Base-by-base conservation (phyloP, 1,140 invertebrate genomes). In the Heliconius melpomene region DNA sequence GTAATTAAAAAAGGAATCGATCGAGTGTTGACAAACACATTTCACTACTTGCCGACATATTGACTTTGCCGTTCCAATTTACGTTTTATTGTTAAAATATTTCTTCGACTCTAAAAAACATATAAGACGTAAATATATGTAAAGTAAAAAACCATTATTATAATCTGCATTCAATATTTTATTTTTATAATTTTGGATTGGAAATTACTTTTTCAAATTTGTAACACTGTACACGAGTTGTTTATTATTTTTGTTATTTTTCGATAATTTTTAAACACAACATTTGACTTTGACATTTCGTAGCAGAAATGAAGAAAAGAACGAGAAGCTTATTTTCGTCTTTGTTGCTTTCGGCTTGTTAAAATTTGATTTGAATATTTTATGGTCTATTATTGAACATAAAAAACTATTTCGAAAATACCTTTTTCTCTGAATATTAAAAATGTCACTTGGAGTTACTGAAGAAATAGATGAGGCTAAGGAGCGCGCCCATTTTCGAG, bases 401-500 rank as follows among this genome's bases (percentile, higher is more conserved):
- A 46, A 46, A 46, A 38, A 38, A 38, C 6, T 23, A 57, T 70
- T 50, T 50, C 1, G 46, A 50, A 50, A 26, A 50, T 46, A 70
- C 11, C 40, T 23, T 20, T 46, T 80, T 20, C 16, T 57, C 66
- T 32, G 57, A 57, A 82, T 57, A 78, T 57, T 78, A 87, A 85
- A 20, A 81, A 93, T 93, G 92, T 90, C 87, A 38, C 79, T 85
- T 46, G 77, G 85, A 23, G 83, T 86, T 16, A 81, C 88, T 11
- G 93, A 94, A 78, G 89, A 93, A 90, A 93, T 94, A 74, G 96
- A 96, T 75, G 96, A 96, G 78, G 96, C 96, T 50, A 95, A 97
- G 87, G 97, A 98, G 88, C 95, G 95, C 83, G 96, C 96, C 81
- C 97, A 98, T 91, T 98, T 98, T 93, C 95, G 96, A 82, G 95